Percentiles rank a stretch among this genome's conserved stretches.
Conservation (phyloP, 1,140 invertebrate genomes). For the Cotesia typhae region DNA sequence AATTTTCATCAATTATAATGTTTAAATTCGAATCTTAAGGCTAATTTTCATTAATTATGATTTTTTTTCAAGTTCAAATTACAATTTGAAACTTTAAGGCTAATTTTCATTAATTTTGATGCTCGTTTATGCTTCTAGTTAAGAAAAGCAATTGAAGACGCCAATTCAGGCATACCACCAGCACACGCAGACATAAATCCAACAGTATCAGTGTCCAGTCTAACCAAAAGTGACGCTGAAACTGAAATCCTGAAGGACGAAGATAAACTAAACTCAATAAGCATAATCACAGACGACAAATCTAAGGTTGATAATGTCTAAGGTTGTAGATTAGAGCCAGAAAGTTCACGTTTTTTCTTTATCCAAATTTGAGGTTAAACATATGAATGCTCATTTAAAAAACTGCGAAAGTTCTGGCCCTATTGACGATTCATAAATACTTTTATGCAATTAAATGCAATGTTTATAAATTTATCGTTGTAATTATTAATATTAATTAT, state of each 20-base stretch:
- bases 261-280: slow-evolving; percentile 26
- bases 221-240: slow-evolving; percentile 47
- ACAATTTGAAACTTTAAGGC: no score
- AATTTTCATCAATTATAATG: no score
- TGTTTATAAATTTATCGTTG: background rate
- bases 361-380: no score
- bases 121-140: slow-evolving; percentile 65
- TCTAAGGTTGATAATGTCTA: slow-evolving; percentile 35
- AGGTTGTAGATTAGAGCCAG: slow-evolving; percentile 43
- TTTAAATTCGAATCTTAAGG: no score
- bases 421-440: no score
- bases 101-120: no score
- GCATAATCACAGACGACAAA: slow-evolving; percentile 39
- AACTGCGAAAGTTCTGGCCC: no score
- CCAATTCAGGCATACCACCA: slow-evolving; percentile 77
- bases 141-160: slow-evolving; percentile 87
- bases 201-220: slow-evolving; percentile 49
- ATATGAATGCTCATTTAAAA: no score
- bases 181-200: slow-evolving; percentile 53
- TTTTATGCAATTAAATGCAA: slow-evolving; percentile 6
- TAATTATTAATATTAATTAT: slow-evolving; percentile 39
- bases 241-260: slow-evolving; percentile 40
- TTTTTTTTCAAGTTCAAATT: no score
- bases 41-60: slow-evolving; percentile 23
- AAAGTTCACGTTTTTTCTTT: no score